These are phyloP conservation scores for Cristatella mucedo DNA, from an alignment of 2,888 invertebrate species.

Conservation along the genomic window DNA sequence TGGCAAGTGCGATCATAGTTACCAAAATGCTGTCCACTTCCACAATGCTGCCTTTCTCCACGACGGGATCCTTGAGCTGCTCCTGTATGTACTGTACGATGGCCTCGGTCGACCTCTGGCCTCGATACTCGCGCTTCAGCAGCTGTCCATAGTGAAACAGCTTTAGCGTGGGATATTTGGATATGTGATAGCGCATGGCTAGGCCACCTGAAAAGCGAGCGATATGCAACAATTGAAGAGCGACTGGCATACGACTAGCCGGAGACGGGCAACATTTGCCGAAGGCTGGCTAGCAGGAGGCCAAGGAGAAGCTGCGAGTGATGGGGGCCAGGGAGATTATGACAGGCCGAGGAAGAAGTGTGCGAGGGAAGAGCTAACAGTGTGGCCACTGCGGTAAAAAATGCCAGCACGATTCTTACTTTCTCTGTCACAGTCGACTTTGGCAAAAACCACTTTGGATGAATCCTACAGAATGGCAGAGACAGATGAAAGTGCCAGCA, in stretches of 20 bases:
- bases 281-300: too few species aligned
- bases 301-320: too few species aligned
- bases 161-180: slow-evolving; percentile 95
- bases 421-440: slow-evolving; percentile 91
- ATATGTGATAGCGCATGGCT: slow-evolving; percentile 79
- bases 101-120: slow-evolving; percentile 71
- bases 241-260: too few species aligned
- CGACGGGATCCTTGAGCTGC: slow-evolving; percentile 50
- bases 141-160: slow-evolving; percentile 52
- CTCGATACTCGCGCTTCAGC: slow-evolving; percentile 48
- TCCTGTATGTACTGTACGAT: slow-evolving; percentile 72
- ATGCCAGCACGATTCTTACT: slow-evolving; percentile 40
- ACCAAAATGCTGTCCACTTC: slow-evolving; percentile 18
- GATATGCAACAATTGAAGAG: too few species aligned
- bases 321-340: too few species aligned
- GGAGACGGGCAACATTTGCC: too few species aligned
- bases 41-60: slow-evolving; percentile 50
- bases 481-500: neutral
- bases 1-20: too few species aligned
- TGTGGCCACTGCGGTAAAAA: too few species aligned
- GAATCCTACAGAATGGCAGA: slow-evolving; percentile 33
- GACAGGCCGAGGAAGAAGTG: too few species aligned
- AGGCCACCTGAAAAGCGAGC: slow-evolving; percentile 49
- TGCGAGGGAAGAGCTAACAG: too few species aligned
- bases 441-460: slow-evolving; percentile 77